These are phyloP conservation scores for Zoanthus solanderi DNA, from an alignment of 92 coral and sea anemone species.

Conservation along the genomic window DNA sequence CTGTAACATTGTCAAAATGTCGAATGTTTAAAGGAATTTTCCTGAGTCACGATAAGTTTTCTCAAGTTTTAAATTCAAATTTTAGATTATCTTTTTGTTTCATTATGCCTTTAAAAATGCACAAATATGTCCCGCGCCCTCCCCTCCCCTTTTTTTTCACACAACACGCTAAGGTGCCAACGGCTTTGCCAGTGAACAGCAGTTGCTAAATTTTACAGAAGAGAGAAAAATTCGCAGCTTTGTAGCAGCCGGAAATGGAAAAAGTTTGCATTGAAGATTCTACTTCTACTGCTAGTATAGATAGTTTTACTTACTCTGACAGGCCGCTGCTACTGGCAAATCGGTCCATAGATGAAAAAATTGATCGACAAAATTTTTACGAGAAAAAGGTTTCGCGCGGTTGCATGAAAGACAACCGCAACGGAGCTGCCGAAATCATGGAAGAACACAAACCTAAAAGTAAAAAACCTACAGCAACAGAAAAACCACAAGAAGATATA, in stretches of 20 bases:
- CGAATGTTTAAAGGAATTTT: no score
- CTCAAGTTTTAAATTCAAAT: no score
- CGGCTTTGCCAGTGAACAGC: not conserved
- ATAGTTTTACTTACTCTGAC: not conserved
- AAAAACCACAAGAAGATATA: slow-evolving; percentile 40
- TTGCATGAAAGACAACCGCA: slow-evolving; percentile 1
- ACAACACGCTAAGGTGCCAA: no score
- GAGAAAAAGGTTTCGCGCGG: slow-evolving; percentile 37
- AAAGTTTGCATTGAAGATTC: not conserved
- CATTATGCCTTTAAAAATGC: no score
- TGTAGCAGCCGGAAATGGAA: slow-evolving; percentile 11
- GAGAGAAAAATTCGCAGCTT: no score
- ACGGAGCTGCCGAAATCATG: not conserved
- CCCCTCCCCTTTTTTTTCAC: no score
- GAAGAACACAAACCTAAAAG: not conserved
- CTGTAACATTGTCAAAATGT: no score
- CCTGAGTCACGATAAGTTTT: no score
- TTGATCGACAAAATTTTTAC: slow-evolving; percentile 40
- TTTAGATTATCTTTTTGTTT: no score
- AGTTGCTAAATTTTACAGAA: not conserved
- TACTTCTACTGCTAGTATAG: not conserved
- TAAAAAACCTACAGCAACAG: slow-evolving; percentile 2
- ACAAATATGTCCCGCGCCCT: no score
- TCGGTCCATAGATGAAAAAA: slow-evolving; percentile 33
- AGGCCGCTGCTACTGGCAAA: slow-evolving; percentile 42